Base-by-base conservation (phyloP, 2,888 invertebrate species). In the Noctua pronuba region DNA sequence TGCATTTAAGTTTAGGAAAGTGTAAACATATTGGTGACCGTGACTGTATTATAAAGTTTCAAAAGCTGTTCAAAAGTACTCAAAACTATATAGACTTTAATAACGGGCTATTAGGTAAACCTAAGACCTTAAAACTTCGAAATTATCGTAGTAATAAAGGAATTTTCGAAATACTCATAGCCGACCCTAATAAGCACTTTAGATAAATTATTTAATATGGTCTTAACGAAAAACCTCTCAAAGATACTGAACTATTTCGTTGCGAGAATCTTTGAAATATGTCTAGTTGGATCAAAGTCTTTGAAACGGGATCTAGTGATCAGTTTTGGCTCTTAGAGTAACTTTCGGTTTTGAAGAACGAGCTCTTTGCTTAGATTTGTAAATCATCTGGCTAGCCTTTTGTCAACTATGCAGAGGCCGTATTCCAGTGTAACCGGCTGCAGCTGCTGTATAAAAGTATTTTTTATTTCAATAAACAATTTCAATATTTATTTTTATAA, bases 111-210 rank as follows among this genome's bases (percentile, higher is more conserved):
- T 77, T 77, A 58, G 1, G 55, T n/a, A 69, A 82, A 65, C 80
- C 55, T 35, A 28, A 58, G 24, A n/a, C 68, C 64, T 65, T 55
- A 41, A 65, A 83, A 58, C 55, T 83, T 77, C 62, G 21, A 31
- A 52, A 77, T 83, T 55, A 77, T 80, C 68, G 35, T 28, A 64
- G 46, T 3, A 41, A 44, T 83, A 58, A 77, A 69, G 46, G 68
- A 83, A 78, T 77, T 83, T 83, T 65, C n/a, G 4, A 58, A 83
- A 77, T 77, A 49, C 78, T 55, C 18, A 28, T 16, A 62, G 11
- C 10, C 16, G 10, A 8, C 67, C 28, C 10, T 1, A 41, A 68
- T 64, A 68, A 68, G 55, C 18, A 68, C 21, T 68, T 65, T 10
- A 11, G 3, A 49, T 68, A 55, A 82, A 82, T 75, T 21, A 60